Conservation (phyloP, 2,888 invertebrate species). For the Melinopterus prodromus region DNA sequence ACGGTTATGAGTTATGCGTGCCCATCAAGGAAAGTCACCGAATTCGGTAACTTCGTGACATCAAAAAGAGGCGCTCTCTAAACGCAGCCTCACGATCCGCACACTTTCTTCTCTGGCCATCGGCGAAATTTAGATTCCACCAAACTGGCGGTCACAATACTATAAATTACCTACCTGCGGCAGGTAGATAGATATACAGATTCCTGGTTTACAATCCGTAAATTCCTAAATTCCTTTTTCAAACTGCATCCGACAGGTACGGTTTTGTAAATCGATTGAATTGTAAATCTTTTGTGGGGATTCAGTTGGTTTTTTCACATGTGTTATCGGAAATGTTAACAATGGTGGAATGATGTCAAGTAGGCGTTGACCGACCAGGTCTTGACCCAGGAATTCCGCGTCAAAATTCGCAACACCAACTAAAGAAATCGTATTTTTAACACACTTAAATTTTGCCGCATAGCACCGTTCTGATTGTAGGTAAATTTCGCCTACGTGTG, state of each 20-base stretch:
- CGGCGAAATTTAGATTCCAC: not conserved
- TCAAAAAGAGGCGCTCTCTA: not conserved
- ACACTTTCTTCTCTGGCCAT: not conserved
- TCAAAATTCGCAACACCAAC: not conserved
- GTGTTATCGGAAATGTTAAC: not conserved
- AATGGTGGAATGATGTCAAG: not conserved
- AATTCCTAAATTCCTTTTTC: not conserved
- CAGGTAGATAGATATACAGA: not conserved
- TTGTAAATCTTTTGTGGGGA: not conserved
- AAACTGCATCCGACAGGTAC: not conserved
- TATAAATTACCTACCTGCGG: not conserved
- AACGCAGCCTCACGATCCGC: constrained; percentile 4
- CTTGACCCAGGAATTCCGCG: not conserved
- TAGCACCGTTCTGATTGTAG: not conserved
- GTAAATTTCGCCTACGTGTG: not conserved
- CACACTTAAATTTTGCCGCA: not conserved
- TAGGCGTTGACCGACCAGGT: not conserved
- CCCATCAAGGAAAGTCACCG: not conserved
- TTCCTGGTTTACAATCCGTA: not conserved
- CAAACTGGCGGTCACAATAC: not conserved
- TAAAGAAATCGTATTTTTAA: not conserved
- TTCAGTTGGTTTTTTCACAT: not conserved
- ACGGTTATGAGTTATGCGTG: constrained; percentile 4
- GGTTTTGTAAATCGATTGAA: not conserved
- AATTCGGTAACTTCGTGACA: constrained; percentile 4